Evolutionary conservation across 2,888 invertebrate species (phyloP), one percentile per base, ranked within the genome.

Genomic region (Dascillus cervinus): DNA sequence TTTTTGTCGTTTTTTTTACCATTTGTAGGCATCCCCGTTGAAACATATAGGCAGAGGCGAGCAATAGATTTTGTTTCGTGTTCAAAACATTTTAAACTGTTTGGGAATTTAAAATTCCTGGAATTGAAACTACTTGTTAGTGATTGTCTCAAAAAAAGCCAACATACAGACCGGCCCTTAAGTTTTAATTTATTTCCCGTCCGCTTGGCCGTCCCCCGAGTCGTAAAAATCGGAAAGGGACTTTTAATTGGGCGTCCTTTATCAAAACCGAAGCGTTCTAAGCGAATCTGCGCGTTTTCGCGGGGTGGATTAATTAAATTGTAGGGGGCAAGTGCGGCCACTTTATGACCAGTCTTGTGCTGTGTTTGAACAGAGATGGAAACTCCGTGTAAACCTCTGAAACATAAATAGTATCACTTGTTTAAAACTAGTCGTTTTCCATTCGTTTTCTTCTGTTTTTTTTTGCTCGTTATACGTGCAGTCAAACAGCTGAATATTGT

Each of bases 81-180:
- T 62, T 58, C 60, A 49, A 59, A 62, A 61, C 61, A 62, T 62
- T 63, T 61, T 59, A 60, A 62, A 61, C 60, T 57, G 60, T 60
- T 62, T 54, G 58, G 57, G 60, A 61, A 60, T 61, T 58, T 59
- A 53, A 58, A 56, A 58, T 62, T 62, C 61, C 50, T 55, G 57
- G 62, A 61, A 62, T 59, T 58, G 58, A 59, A 53, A 62, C 60
- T 61, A 58, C 62, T 62, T 62, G 62, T 62, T 61, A 58, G 60
- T 55, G 58, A 59, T 58, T 57, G 58, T 58, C 56, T 57, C 55
- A 54, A 56, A 54, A 37, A n/a, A n/a, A n/a, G n/a, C 39, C 40
- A 41, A 39, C 44, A 41, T 42, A 39, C 37, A 34, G 37, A 13
- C 33, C 26, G 31, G 26, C 13, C 12, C 26, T 28, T 23, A 26